phyloP scores from a whole-genome alignment of 2,888 invertebrate species.

The Girardia tigrina region DNA sequence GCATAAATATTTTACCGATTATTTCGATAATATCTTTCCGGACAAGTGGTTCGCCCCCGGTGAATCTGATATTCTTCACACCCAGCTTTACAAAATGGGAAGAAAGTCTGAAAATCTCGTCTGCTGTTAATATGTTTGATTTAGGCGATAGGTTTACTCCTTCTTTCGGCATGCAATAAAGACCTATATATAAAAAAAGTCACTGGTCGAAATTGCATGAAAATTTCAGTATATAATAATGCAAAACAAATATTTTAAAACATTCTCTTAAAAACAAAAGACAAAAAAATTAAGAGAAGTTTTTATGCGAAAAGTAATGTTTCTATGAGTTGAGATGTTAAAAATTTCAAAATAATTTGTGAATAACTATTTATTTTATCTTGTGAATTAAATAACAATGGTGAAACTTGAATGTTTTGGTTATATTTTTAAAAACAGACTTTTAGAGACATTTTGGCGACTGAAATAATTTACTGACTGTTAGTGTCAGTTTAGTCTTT shows the following conservation, averaged over 20 bases:
- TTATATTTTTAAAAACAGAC: no score
- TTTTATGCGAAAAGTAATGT: neutral
- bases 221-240: no score
- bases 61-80: conserved; percentile 77
- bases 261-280: neutral
- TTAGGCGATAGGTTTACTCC: conserved; percentile 72
- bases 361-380: no score
- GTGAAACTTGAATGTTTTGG: no score
- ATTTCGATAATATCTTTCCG: conserved; percentile 71
- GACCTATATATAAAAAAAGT: conserved; percentile 55
- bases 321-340: neutral
- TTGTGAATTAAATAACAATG: no score
- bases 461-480: no score
- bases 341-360: neutral
- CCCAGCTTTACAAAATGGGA: conserved; percentile 73
- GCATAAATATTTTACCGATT: conserved; percentile 54
- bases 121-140: conserved; percentile 61
- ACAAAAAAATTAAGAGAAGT: neutral
- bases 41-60: conserved; percentile 90
- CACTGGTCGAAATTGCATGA: conserved; percentile 30
- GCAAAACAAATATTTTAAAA: no score
- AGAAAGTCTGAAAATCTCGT: conserved; percentile 67
- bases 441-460: no score
- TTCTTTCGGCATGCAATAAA: conserved; percentile 94
- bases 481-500: no score